These are phyloP conservation scores for Galeopsomyia nigrocyanea DNA, from an alignment of 2,888 invertebrate genomes.

Conservation along the genomic window DNA sequence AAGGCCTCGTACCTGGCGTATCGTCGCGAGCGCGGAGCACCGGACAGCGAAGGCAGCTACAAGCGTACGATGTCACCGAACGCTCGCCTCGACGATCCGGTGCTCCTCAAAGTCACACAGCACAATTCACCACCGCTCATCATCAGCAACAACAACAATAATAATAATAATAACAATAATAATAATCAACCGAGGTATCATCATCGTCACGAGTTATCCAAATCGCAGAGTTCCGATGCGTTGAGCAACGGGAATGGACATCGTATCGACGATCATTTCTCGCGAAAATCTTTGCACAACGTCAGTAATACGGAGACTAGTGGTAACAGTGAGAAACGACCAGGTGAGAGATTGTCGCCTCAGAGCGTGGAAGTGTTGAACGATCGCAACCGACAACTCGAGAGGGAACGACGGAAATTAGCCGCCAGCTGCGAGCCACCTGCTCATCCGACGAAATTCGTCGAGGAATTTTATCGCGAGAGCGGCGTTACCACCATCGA, in stretches of 20 bases:
- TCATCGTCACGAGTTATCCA: constrained; percentile 56
- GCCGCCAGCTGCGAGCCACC: constrained; percentile 62
- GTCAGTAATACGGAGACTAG: constrained; percentile 14
- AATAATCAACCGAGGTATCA: constrained; percentile 39
- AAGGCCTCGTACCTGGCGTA: constrained; percentile 84
- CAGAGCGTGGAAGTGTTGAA: constrained; percentile 64
- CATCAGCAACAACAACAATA: constrained; percentile 50
- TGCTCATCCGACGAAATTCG: constrained; percentile 43
- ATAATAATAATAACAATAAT: constrained; percentile 39
- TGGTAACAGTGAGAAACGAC: constrained; percentile 35
- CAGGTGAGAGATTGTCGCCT: constrained; percentile 60
- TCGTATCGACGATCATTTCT: constrained; percentile 37
- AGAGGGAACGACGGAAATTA: constrained; percentile 62
- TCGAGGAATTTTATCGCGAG: constrained; percentile 62
- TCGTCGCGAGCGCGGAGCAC: constrained; percentile 78
- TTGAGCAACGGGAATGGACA: constrained; percentile 53
- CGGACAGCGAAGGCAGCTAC: constrained; percentile 82
- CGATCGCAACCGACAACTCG: constrained; percentile 63
- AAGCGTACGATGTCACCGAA: constrained; percentile 81
- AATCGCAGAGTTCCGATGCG: constrained; percentile 64
- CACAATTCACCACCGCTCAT: constrained; percentile 54
- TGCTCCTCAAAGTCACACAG: constrained; percentile 63
- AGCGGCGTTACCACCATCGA: constrained; percentile 62
- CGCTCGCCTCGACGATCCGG: constrained; percentile 64
- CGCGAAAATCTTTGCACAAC: constrained; percentile 39